Percentiles rank a stretch among this genome's conserved stretches.
Evolutionary conservation across 2,888 invertebrate species (phyloP).

Genomic region (Dascillus cervinus): DNA sequence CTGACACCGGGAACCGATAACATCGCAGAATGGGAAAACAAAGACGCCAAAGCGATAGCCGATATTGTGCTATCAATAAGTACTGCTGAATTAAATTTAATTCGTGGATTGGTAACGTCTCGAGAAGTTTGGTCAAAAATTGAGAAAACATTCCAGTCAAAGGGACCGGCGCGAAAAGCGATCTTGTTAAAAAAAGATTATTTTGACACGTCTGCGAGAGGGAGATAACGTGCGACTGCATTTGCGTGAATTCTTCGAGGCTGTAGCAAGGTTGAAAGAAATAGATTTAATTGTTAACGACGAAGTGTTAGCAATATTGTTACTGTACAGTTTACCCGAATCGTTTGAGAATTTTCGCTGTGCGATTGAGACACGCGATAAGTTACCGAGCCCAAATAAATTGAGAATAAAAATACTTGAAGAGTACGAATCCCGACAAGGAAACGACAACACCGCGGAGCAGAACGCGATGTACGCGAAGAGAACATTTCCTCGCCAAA

Average conservation of each 20-base stretch:
- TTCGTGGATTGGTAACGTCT: neutral
- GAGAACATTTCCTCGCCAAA: no score
- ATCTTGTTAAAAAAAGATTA: slow-evolving; percentile 5
- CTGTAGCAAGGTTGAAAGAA: slow-evolving; percentile 30
- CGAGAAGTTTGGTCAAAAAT: neutral
- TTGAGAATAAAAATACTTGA: slow-evolving; percentile 24
- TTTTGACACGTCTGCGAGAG: slow-evolving; percentile 30
- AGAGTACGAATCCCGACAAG: slow-evolving; percentile 22
- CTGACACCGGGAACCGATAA: no score
- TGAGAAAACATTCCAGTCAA: neutral
- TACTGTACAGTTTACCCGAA: slow-evolving; percentile 28
- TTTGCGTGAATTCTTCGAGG: slow-evolving; percentile 31
- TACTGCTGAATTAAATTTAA: neutral
- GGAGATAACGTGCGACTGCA: slow-evolving; percentile 29
- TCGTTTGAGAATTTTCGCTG: slow-evolving; percentile 29
- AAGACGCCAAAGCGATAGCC: neutral
- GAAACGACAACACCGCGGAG: no score
- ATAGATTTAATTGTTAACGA: slow-evolving; percentile 21
- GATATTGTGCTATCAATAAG: neutral
- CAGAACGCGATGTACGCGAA: no score
- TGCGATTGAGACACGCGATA: slow-evolving; percentile 31
- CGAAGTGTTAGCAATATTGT: slow-evolving; percentile 24
- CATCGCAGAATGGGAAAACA: neutral
- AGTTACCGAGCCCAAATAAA: slow-evolving; percentile 21
- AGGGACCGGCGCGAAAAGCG: neutral